phyloP scores from a whole-genome alignment of 2,113 vertebrate genomes.

The Cinclus cinclus region DNA sequence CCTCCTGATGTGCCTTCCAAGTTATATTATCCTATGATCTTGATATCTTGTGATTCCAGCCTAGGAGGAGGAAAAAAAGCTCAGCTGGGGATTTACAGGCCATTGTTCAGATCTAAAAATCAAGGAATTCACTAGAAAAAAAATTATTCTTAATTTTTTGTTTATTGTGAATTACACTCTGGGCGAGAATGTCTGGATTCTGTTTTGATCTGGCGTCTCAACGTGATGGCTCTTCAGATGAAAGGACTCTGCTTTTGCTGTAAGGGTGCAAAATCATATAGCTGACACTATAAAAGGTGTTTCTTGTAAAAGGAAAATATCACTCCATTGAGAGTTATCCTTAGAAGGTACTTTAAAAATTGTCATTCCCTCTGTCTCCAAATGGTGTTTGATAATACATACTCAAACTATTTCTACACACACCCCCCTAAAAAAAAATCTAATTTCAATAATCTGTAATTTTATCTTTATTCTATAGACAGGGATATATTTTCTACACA shows the following conservation, averaged over 20 bases:
- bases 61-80: not conserved
- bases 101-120: not conserved
- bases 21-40: not conserved
- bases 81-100: not conserved
- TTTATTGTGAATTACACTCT: not conserved
- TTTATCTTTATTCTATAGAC: not conserved
- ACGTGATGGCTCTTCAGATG: not conserved
- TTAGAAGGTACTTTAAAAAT: not conserved
- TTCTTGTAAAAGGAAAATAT: not conserved
- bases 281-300: not conserved
- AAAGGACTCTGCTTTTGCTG: not conserved
- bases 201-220: not conserved
- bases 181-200: not conserved
- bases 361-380: not conserved
- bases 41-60: not conserved
- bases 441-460: not conserved
- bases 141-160: not conserved
- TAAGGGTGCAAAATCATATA: not conserved
- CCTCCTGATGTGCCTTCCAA: not conserved
- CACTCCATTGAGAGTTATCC: not conserved
- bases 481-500: not conserved
- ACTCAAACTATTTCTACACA: not conserved
- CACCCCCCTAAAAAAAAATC: rapidly evolving
- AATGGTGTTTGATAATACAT: not conserved
- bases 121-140: not conserved